Conservation (phyloP, 2,888 invertebrate species). For the Ophioninae sp. region DNA sequence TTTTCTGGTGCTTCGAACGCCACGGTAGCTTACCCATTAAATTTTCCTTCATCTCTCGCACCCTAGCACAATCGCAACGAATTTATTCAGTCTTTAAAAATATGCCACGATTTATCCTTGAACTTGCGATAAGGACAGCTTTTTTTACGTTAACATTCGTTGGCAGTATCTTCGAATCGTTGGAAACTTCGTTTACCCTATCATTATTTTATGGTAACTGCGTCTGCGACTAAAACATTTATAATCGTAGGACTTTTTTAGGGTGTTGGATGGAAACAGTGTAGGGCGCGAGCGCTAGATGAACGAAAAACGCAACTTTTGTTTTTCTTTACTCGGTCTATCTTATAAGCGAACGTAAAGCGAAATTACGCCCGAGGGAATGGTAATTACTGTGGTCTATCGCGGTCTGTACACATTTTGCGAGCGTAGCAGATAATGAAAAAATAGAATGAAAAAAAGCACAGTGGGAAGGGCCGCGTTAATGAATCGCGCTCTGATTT, state of each 20-base stretch:
- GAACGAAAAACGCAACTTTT: background rate
- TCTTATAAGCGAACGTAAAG: background rate
- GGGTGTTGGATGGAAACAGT: background rate
- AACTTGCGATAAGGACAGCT: slow-evolving; percentile 5
- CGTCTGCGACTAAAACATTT: background rate
- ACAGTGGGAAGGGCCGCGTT: background rate
- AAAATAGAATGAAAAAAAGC: background rate
- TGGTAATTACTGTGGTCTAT: background rate
- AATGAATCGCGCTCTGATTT: slow-evolving; percentile 13
- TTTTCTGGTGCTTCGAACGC: background rate
- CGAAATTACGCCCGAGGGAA: slow-evolving; percentile 5
- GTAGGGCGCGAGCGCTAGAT: background rate
- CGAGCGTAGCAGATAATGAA: background rate
- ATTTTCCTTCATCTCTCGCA: background rate
- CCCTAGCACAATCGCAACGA: background rate
- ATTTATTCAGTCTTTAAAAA: slow-evolving; percentile 4
- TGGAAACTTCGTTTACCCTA: background rate
- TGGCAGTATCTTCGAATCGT: slow-evolving; percentile 17
- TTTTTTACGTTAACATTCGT: background rate
- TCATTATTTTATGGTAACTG: slow-evolving; percentile 25
- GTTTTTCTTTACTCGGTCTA: background rate
- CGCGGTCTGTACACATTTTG: background rate
- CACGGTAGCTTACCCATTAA: background rate
- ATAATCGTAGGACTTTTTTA: background rate
- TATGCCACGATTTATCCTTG: slow-evolving; percentile 8